These are phyloP conservation scores for Xestoiulus laeticollis DNA, from an alignment of 2,888 invertebrate species.

Conservation along the genomic window DNA sequence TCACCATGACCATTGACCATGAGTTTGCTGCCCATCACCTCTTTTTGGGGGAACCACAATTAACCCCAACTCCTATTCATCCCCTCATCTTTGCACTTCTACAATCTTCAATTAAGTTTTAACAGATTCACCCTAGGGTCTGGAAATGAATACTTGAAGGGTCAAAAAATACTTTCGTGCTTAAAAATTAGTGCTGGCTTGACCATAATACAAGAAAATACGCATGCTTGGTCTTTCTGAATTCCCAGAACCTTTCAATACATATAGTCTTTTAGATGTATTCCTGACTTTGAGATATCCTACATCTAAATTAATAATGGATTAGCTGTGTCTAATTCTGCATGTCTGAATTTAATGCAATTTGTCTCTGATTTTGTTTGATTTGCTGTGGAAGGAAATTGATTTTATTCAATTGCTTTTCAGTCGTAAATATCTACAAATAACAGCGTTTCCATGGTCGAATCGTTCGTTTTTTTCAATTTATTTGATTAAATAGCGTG, in stretches of 20 bases:
- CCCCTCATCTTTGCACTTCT: not conserved
- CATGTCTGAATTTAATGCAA: not conserved
- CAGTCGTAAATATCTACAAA: not conserved
- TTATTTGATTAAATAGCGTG: not conserved
- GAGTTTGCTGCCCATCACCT: not conserved
- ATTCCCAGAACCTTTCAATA: too few species aligned
- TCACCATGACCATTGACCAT: constrained; percentile 5
- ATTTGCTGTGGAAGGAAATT: not conserved
- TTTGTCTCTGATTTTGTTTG: not conserved
- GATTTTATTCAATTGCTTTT: not conserved
- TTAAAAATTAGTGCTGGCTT: not conserved
- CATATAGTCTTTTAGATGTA: too few species aligned
- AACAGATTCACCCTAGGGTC: constrained; percentile 13
- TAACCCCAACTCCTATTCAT: not conserved
- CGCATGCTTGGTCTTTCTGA: not conserved
- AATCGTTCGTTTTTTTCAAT: not conserved
- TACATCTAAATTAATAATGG: not conserved
- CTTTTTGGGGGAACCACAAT: not conserved
- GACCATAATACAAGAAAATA: not conserved
- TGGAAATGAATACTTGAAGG: constrained; percentile 22
- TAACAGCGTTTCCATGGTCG: not conserved
- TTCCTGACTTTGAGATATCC: not conserved
- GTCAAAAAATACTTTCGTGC: not conserved
- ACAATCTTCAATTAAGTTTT: constrained; percentile 29
- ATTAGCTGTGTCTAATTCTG: not conserved